Evolutionary conservation across 2,797 vertebrate species (phyloP).

Genomic region (Odontamblyopus lacepedii): DNA sequence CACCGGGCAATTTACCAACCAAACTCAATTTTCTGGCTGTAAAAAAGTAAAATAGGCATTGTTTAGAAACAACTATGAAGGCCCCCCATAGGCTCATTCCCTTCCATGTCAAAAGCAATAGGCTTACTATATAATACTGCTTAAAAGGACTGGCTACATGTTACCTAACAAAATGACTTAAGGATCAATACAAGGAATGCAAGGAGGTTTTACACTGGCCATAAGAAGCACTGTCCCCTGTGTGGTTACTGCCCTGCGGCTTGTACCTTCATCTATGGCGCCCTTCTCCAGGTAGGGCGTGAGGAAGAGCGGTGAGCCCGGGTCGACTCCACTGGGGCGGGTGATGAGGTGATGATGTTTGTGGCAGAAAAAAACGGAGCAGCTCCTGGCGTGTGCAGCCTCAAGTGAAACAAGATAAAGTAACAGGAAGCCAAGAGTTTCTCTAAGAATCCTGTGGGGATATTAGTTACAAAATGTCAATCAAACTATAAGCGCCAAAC

Average conservation of each 20-base stretch:
- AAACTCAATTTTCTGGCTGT: slow-evolving; percentile 81
- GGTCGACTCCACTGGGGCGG: slow-evolving; percentile 55
- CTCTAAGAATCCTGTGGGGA: slow-evolving; percentile 46
- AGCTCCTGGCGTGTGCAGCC: slow-evolving; percentile 48
- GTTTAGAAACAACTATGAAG: neutral
- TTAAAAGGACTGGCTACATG: too few species aligned
- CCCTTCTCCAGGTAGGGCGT: slow-evolving; percentile 83
- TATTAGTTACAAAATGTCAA: neutral
- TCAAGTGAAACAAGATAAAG: slow-evolving; percentile 52
- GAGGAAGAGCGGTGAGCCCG: slow-evolving; percentile 84
- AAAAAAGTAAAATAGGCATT: neutral
- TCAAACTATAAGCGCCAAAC: slow-evolving; percentile 18
- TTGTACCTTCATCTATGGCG: slow-evolving; percentile 76
- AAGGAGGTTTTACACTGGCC: too few species aligned
- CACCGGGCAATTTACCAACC: slow-evolving; percentile 76
- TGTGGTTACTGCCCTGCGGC: neutral
- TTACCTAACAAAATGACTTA: too few species aligned
- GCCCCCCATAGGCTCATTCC: neutral
- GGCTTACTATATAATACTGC: too few species aligned
- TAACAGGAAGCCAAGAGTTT: slow-evolving; percentile 55
- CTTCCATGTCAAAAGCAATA: too few species aligned
- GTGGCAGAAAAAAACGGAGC: slow-evolving; percentile 76
- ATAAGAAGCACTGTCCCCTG: too few species aligned
- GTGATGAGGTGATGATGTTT: slow-evolving; percentile 61
- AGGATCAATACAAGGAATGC: too few species aligned